These are phyloP conservation scores for Dicyrtomina minuta DNA, from an alignment of 2,888 invertebrate species.

Conservation along the genomic window DNA sequence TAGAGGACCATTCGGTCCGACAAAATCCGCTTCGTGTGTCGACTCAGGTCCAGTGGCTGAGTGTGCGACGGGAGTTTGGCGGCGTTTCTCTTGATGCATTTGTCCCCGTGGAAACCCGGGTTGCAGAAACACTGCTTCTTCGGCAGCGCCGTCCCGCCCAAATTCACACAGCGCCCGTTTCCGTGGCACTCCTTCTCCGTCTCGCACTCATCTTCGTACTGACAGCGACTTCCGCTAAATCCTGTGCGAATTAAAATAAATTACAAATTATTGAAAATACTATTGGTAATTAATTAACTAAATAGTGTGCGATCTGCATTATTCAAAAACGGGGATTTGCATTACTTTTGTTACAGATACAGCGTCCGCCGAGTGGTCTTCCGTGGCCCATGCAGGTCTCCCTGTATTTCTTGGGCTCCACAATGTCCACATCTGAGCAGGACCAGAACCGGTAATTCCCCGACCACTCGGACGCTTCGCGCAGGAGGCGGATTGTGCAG, in stretches of 20 bases:
- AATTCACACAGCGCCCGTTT: slow-evolving; percentile 77
- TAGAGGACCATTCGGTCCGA: slow-evolving; percentile 76
- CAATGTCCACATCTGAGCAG: slow-evolving; percentile 89
- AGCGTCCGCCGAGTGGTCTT: slow-evolving; percentile 70
- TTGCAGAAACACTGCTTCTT: slow-evolving; percentile 86
- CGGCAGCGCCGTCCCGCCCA: slow-evolving; percentile 77
- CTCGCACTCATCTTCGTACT: slow-evolving; percentile 84
- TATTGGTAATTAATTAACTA: too few relatives aligned
- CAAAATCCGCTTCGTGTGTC: slow-evolving; percentile 69
- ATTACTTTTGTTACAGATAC: slow-evolving; percentile 51
- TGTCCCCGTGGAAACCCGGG: slow-evolving; percentile 59
- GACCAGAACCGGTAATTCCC: slow-evolving; percentile 85
- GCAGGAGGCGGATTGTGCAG: slow-evolving; percentile 83
- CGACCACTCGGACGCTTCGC: slow-evolving; percentile 91
- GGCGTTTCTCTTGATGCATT: slow-evolving; percentile 66
- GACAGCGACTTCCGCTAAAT: slow-evolving; percentile 75
- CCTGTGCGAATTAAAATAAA: slow-evolving; percentile 33
- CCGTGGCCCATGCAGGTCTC: slow-evolving; percentile 86
- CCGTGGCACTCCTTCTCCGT: slow-evolving; percentile 80
- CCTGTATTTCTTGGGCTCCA: slow-evolving; percentile 64
- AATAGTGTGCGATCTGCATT: too few relatives aligned
- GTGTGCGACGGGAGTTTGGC: slow-evolving; percentile 67
- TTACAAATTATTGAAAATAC: slow-evolving; percentile 5
- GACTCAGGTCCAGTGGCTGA: slow-evolving; percentile 65
- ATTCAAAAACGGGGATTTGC: too few relatives aligned